Conservation (phyloP, 2,888 invertebrate genomes). For the Drosophila austrosaltans region DNA sequence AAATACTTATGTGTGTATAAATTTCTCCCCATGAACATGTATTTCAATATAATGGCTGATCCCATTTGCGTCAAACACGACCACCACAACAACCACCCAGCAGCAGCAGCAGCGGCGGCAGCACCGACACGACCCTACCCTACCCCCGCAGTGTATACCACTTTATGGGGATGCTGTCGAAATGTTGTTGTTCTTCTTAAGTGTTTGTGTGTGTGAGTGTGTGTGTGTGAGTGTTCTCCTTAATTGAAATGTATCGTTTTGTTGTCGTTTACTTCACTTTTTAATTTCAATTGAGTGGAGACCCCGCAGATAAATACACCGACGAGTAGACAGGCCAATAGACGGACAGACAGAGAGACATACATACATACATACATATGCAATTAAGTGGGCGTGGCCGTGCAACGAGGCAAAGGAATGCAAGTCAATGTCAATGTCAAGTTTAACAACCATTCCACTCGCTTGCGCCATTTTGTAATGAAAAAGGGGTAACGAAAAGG, state of each 20-base stretch:
- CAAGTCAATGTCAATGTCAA: conserved; percentile 27
- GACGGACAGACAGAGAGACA: not conserved
- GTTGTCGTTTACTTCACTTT: conserved; percentile 39
- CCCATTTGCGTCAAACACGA: conserved; percentile 45
- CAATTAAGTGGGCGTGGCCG: conserved; percentile 15
- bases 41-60: conserved; percentile 31
- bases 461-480: conserved; percentile 4
- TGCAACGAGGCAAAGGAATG: not conserved
- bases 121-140: not conserved
- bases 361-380: not conserved
- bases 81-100: conserved; percentile 3
- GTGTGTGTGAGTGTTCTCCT: conserved; percentile 23
- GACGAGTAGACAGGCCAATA: not conserved
- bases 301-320: conserved; percentile 7
- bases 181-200: conserved; percentile 14
- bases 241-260: conserved; percentile 63
- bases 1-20: not conserved
- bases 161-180: conserved; percentile 52
- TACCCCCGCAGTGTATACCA: conserved; percentile 16
- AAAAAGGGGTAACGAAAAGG: not conserved
- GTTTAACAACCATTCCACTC: conserved; percentile 9
- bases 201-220: not conserved
- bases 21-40: conserved; percentile 14
- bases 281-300: conserved; percentile 12
- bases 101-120: not conserved